Percentiles rank a stretch among this genome's conserved stretches.
These are phyloP conservation scores for Auanema freiburgensis DNA, from an alignment of 2,888 invertebrate genomes.

Conservation along the genomic window DNA sequence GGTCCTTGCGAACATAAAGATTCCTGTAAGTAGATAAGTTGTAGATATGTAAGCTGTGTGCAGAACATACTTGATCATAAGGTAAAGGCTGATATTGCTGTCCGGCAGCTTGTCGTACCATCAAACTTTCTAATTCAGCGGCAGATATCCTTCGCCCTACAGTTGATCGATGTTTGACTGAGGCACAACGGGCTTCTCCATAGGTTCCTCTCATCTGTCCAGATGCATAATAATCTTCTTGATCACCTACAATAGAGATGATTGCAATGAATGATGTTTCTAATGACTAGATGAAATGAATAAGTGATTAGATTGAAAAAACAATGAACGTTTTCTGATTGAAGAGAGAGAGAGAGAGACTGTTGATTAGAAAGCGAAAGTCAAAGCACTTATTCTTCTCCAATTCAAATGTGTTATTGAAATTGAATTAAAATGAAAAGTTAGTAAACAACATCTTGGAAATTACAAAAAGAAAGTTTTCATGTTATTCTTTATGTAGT, in stretches of 20 bases:
- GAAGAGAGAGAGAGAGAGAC: no score
- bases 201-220: slow-evolving; percentile 36
- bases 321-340: background rate
- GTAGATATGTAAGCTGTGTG: background rate
- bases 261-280: no score
- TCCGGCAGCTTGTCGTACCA: slow-evolving; percentile 75
- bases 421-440: slow-evolving; percentile 6
- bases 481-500: background rate
- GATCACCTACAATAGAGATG: slow-evolving; percentile 9
- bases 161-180: slow-evolving; percentile 39
- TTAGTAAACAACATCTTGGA: slow-evolving; percentile 1
- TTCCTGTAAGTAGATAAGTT: slow-evolving; percentile 15
- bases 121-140: slow-evolving; percentile 86
- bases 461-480: no score
- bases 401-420: background rate
- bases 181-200: slow-evolving; percentile 43
- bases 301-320: no score
- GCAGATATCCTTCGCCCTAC: slow-evolving; percentile 77
- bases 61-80: slow-evolving; percentile 15
- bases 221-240: slow-evolving; percentile 42
- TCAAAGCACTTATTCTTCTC: background rate
- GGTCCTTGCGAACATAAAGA: slow-evolving; percentile 48
- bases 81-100: slow-evolving; percentile 21
- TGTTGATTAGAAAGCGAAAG: background rate
- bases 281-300: background rate